Evolutionary conservation across 2,888 invertebrate genomes (phyloP), one percentile per base, ranked within the genome.

Genomic region (Cheilosia pagana): DNA sequence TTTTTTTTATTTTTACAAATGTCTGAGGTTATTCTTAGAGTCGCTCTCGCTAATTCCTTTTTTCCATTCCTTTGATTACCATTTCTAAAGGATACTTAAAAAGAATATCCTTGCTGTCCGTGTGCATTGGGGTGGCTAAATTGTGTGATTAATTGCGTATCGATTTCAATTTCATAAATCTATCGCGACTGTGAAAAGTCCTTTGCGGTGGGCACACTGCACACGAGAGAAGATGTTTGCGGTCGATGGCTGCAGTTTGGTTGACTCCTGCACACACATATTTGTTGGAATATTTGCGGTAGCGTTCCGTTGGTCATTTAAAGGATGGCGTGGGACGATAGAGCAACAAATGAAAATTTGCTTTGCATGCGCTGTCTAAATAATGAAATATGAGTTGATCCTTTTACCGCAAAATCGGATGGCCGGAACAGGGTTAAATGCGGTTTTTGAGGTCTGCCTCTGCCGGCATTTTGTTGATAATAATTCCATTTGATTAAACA

Each of bases 141-240:
- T 14, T 39, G 3, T 35, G 72, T 83, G 72, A 83, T 83, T 78
- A 72, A 83, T 83, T 83, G 78, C 50, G 62, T 74, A 83, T 78
- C 21, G 78, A 74, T 82, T 53, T 57, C 35, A 31, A 28, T n/a
- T n/a, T n/a, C 7, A 28, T 1, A 21, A 16, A 57, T 35, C 25
- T 3, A 3, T 35, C 45, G 19, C 25, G 2, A 14, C 45, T 10
- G 35, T 14, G 7, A 65, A 53, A 45, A 35, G 53, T 67, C 72
- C 48, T 72, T 45, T 67, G 70, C 31, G 43, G 41, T 67, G 28
- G 45, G 62, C 55, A 68, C 48, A 55, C 23, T 52, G 62, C 55
- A 68, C 48, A 55, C 23, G 45, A 60, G 45, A 59, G 57, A 65
- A 70, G 39, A 62, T 76, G 41, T 71, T 72, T 76, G 76, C 10